These are phyloP conservation scores for Lingula anatina DNA, from an alignment of 2,888 invertebrate genomes.

Conservation along the genomic window DNA sequence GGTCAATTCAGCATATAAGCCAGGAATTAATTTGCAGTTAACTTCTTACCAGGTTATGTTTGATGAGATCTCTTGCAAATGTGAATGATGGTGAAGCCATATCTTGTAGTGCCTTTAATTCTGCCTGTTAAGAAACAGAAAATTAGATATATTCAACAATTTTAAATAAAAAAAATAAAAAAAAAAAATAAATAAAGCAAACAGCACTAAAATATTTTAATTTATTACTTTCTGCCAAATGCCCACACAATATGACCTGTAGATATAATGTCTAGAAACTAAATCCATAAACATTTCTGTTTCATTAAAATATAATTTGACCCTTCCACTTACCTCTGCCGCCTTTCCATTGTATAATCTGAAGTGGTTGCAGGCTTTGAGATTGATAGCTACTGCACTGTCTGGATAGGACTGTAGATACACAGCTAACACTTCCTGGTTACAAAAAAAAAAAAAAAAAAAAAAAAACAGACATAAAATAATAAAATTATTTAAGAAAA, in stretches of 20 bases:
- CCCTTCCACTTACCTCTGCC: slow-evolving; percentile 71
- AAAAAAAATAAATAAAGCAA: too few species aligned
- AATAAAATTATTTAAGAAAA: too few species aligned
- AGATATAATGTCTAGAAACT: too few species aligned
- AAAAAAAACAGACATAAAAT: too few species aligned
- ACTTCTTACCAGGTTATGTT: slow-evolving; percentile 70
- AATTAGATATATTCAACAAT: background rate
- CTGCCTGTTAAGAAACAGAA: slow-evolving; percentile 55
- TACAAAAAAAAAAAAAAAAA: slow-evolving; percentile 8
- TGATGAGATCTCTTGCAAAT: slow-evolving; percentile 86
- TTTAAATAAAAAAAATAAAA: background rate
- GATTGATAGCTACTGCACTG: slow-evolving; percentile 90
- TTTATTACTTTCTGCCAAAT: too few species aligned
- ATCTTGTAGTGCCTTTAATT: slow-evolving; percentile 73
- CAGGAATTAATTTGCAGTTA: too few species aligned
- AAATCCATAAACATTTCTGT: too few species aligned
- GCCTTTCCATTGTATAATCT: slow-evolving; percentile 88
- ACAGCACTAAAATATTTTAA: too few species aligned
- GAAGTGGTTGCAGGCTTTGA: slow-evolving; percentile 81
- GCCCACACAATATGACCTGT: too few species aligned
- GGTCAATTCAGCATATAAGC: background rate
- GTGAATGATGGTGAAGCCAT: slow-evolving; percentile 63
- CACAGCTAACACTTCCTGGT: slow-evolving; percentile 79
- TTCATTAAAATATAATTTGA: too few species aligned
- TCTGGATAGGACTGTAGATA: slow-evolving; percentile 88